Evolutionary conservation across 2,888 invertebrate genomes (phyloP).

Genomic region (Lasioglossum morio): DNA sequence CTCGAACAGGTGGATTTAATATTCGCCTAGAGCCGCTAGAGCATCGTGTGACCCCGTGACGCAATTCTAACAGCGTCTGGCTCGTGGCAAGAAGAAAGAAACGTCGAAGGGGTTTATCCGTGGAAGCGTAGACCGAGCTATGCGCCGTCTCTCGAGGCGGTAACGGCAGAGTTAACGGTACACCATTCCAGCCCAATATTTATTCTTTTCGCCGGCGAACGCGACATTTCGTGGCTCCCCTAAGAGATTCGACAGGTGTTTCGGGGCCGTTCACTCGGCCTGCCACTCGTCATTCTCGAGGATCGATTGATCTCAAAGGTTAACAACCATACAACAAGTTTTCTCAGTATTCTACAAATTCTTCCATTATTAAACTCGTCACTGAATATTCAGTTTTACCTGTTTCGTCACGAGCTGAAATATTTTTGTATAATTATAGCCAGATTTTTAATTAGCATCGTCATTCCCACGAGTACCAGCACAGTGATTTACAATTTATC

Average conservation of each 20-base stretch:
- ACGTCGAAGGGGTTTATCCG: conserved; percentile 67
- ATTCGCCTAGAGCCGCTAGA: neutral
- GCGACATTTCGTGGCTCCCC: conserved; percentile 63
- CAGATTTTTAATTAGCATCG: neutral
- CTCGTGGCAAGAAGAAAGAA: conserved; percentile 61
- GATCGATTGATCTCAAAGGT: neutral
- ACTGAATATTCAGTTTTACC: neutral
- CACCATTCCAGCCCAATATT: conserved; percentile 83
- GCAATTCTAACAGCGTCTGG: conserved; percentile 38
- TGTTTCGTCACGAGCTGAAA: neutral
- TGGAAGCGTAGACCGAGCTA: conserved; percentile 63
- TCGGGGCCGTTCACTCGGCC: neutral
- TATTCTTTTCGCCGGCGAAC: conserved; percentile 79
- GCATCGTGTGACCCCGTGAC: conserved; percentile 38
- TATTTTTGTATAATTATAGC: neutral
- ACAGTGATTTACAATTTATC: no score
- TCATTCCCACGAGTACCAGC: neutral
- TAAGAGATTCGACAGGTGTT: conserved; percentile 43
- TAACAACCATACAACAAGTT: neutral
- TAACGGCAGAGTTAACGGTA: conserved; percentile 84
- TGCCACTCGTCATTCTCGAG: neutral
- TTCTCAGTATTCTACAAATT: neutral
- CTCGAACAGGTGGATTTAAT: neutral
- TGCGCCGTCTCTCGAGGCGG: conserved; percentile 80
- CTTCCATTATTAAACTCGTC: neutral